These are phyloP conservation scores for Chirona hameri DNA, from an alignment of 2,888 invertebrate genomes.

Conservation along the genomic window DNA sequence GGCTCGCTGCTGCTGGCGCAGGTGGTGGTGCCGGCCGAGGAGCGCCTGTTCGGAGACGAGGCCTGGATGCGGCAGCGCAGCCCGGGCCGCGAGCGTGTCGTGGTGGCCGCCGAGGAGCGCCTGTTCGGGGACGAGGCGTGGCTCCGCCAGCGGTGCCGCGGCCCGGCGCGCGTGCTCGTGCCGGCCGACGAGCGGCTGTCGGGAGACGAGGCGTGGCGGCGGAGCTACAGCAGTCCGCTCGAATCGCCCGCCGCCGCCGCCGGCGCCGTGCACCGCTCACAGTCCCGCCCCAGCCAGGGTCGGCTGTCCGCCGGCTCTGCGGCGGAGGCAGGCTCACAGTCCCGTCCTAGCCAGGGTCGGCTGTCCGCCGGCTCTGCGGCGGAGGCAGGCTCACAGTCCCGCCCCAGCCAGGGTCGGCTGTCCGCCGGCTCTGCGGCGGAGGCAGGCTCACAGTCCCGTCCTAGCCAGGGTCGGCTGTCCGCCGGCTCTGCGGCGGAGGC, in stretches of 20 bases:
- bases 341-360: background rate
- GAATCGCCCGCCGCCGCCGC: background rate
- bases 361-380: too few species aligned
- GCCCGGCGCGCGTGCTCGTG: background rate
- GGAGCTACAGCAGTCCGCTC: background rate
- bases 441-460: background rate
- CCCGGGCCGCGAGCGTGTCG: background rate
- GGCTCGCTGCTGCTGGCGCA: background rate
- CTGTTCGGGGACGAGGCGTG: background rate
- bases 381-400: background rate
- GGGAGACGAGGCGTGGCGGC: background rate
- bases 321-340: background rate
- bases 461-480: background rate
- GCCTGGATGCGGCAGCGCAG: background rate
- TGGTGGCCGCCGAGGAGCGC: background rate
- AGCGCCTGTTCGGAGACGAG: constrained; percentile 2
- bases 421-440: too few species aligned
- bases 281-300: background rate
- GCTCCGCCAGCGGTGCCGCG: background rate
- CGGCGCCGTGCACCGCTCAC: background rate
- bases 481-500: too few species aligned
- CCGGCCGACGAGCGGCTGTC: background rate
- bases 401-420: background rate
- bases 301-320: background rate
- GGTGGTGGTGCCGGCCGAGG: constrained; percentile 5